Base-by-base conservation (phyloP, 2,113 vertebrate species). In the Gymnarchus niloticus region DNA sequence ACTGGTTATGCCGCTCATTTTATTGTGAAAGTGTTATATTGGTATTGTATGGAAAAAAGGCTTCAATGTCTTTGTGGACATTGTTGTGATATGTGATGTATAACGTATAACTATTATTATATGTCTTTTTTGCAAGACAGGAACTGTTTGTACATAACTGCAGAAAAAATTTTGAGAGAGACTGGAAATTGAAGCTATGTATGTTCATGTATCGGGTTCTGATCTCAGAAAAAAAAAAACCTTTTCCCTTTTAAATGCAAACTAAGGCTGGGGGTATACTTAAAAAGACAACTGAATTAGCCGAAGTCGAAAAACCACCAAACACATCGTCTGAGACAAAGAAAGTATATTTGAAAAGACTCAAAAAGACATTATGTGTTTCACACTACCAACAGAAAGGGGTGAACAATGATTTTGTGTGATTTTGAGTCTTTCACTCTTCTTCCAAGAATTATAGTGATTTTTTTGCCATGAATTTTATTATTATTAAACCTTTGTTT, bases 41-140 rank as follows among this genome's bases (percentile, higher is more conserved):
- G 93, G 91, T 96, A 92, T 95, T 94, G 91, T 92, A 94, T 95
- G 85, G 95, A 78, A 93, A 92, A 85, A 10, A 84, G 77, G 93
- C 93, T 92, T 92, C 95, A 93, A 93, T 94, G 94, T 97, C 94
- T 95, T 95, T 94, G 93, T 94, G 93, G 95, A 94, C 95, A 93
- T 95, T 94, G 95, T 92, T 91, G 91, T 94, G 91, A 92, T 94
- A 94, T 93, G 96, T 95, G 94, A 95, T 93, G 56, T 59, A 95
- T 92, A 91, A 91, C 95, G 92, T 95, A 94, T 95, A 95, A 93
- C 90, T 95, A 90, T 90, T 85, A 88, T 94, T 87, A 88, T 92
- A 92, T 93, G 93, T 96, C 93, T 96, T 88, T 95, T 95, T 91
- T 88, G 91, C 90, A 93, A 95, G 94, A 95, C 93, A 91, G 86